Evolutionary conservation across 1,140 invertebrate species (phyloP), one percentile per base, ranked within the genome.

Genomic region (Hesperophylax magnus): DNA sequence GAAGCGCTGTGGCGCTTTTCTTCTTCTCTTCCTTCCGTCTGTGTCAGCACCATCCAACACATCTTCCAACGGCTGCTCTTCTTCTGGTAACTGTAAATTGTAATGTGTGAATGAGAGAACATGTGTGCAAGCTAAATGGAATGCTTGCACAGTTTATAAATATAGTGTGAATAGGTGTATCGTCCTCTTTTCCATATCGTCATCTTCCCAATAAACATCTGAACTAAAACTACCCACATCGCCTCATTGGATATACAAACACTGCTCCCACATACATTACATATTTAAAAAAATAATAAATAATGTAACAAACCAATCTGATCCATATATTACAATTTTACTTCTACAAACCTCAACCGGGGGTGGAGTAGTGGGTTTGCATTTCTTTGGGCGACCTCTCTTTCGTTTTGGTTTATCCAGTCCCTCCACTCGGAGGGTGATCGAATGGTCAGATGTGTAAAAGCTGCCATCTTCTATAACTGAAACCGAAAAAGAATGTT

Each of bases 341-440:
- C n/a, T n/a, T n/a, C n/a, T n/a, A n/a, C 17, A 58, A 58, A 58
- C 17, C 54, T 58, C 17, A 58, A 88, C 86, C 17, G 90, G 88
- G 24, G 85, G 82, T 5, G 85, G 83, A 54, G 79, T 31, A 27
- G 77, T 69, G 47, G 85, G 82, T 88, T 94, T 94, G 1, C 90
- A 88, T 39, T 93, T 94, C 89, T 94, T 95, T 2, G 92, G 92
- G 4, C 94, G 94, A 7, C 94, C 94, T 71, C 93, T 87, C 87
- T 94, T 95, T 78, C 92, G 87, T 86, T 91, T 92, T 4, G 93
- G 93, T 84, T 92, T 93, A 53, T 92, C 91, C 56, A 93, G 86
- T 0, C 93, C 93, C 83, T 93, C 91, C 76, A 93, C 92, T 89
- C 87, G 86, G 2, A 90, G 83, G 1, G 87, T 83, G 24, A 89